Evolutionary conservation across 35 echinoderm and acorn worm genomes (phyloP).

Genomic region (Eucidaris tribuloides): DNA sequence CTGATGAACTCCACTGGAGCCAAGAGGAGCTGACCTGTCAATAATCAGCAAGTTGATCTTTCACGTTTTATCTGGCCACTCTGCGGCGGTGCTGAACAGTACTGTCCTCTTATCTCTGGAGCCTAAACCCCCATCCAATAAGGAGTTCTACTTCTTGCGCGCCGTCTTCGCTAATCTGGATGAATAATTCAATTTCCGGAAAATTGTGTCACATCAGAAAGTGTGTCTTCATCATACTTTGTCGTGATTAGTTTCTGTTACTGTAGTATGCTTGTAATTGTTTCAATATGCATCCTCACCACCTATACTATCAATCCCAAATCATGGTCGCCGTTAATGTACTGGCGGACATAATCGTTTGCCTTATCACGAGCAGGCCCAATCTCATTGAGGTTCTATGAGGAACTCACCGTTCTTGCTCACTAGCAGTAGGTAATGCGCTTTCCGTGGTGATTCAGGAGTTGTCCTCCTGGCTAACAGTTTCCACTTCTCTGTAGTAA

Average conservation of each 20-base stretch:
- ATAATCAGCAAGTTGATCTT: neutral
- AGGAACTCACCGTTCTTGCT: neutral
- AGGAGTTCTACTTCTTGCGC: slow-evolving; percentile 18
- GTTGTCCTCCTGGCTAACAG: slow-evolving; percentile 43
- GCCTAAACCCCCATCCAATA: neutral
- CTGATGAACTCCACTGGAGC: slow-evolving; percentile 17
- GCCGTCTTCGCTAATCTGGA: slow-evolving; percentile 1
- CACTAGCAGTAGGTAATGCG: slow-evolving; percentile 3
- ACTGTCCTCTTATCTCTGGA: neutral
- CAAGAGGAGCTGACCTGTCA: slow-evolving; percentile 6
- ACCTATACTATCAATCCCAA: neutral
- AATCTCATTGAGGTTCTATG: slow-evolving; percentile 18
- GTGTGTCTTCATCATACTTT: slow-evolving; percentile 17
- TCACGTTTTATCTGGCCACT: neutral
- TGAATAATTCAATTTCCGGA: slow-evolving; percentile 5
- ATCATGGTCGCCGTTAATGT: neutral
- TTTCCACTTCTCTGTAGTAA: too few species aligned
- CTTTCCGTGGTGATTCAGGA: slow-evolving; percentile 18
- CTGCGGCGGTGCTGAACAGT: slow-evolving; percentile 14
- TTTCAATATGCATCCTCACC: slow-evolving; percentile 29
- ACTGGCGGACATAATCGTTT: neutral
- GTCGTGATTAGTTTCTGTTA: slow-evolving; percentile 45
- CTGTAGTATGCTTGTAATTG: slow-evolving; percentile 33
- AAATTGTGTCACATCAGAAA: slow-evolving; percentile 13
- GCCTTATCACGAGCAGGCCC: slow-evolving; percentile 16